Percentiles rank a stretch among this genome's conserved stretches.
Evolutionary conservation across 23 tunicate genomes (phyloP).

Genomic region (Trididemnum nubilum): DNA sequence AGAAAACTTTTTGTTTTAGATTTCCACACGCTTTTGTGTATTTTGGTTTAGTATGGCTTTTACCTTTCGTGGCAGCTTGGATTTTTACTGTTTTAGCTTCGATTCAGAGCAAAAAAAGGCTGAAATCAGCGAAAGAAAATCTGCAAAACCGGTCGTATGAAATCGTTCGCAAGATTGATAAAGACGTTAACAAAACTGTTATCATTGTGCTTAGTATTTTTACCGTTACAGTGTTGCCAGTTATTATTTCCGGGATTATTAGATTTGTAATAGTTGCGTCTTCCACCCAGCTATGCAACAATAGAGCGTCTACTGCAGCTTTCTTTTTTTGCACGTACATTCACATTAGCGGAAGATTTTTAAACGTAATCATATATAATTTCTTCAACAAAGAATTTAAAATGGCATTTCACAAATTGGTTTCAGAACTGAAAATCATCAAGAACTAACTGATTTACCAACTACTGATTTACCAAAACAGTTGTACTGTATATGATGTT

Average conservation of each 20-base stretch:
- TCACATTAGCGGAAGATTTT: too few relatives aligned
- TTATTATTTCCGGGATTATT: background rate
- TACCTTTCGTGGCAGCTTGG: background rate
- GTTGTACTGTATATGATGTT: too few relatives aligned
- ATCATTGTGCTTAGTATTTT: background rate
- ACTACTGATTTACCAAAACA: too few relatives aligned
- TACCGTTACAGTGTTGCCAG: background rate
- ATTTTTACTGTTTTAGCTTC: background rate
- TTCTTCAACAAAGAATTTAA: too few relatives aligned
- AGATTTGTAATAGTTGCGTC: background rate
- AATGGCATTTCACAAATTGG: too few relatives aligned
- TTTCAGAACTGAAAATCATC: too few relatives aligned
- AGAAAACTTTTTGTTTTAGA: too few relatives aligned
- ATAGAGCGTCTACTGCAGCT: background rate
- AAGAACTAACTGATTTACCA: too few relatives aligned
- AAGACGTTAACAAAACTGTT: background rate
- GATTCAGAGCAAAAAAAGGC: background rate
- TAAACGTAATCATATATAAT: too few relatives aligned
- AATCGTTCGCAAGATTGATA: background rate
- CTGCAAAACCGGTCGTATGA: background rate
- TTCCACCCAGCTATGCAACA: background rate
- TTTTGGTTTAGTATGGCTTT: background rate
- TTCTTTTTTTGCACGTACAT: too few relatives aligned
- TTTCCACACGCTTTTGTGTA: background rate
- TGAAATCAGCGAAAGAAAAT: background rate